Evolutionary conservation across 2,888 invertebrate genomes (phyloP).

Genomic region (Cabera pusaria): DNA sequence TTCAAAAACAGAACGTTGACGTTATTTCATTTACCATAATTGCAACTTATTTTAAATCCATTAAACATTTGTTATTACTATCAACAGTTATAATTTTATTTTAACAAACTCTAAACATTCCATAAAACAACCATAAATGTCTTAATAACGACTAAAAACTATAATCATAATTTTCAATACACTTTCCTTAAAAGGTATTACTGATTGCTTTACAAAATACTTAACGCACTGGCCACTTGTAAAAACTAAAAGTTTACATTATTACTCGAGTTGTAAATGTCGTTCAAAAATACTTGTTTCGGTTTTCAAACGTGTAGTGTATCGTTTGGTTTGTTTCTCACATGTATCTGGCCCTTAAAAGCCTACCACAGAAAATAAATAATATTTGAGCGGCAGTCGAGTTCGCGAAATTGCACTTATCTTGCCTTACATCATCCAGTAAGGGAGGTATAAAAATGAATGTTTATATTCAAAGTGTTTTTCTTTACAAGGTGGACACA

Average conservation of each 20-base stretch:
- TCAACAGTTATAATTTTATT: too few relatives aligned
- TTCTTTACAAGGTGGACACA: too few relatives aligned
- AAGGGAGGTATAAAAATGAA: conserved; percentile 46
- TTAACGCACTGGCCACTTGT: background rate
- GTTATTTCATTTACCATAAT: too few relatives aligned
- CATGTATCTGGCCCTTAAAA: conserved; percentile 41
- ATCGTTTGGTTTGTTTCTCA: conserved; percentile 50
- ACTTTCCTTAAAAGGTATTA: conserved; percentile 8
- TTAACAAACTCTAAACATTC: conserved; percentile 1
- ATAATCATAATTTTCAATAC: conserved; percentile 7
- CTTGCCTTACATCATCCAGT: conserved; percentile 47
- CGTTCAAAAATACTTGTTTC: conserved; percentile 45
- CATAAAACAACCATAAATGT: conserved; percentile 15
- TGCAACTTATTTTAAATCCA: too few relatives aligned
- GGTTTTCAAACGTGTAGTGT: conserved; percentile 50
- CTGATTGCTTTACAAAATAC: conserved; percentile 10
- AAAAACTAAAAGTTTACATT: conserved; percentile 9
- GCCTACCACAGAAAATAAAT: conserved; percentile 48
- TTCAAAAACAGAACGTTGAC: too few relatives aligned
- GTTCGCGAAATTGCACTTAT: conserved; percentile 57
- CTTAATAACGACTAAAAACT: conserved; percentile 18
- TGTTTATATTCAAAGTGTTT: conserved; percentile 44
- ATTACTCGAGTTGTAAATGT: conserved; percentile 21
- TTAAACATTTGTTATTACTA: too few relatives aligned
- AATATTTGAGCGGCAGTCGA: conserved; percentile 40